A percentile compares a stretch with the other conserved stretches of the same genome.
Conservation (phyloP, 2,797 vertebrate genomes). For the Gadopsis marmoratus region DNA sequence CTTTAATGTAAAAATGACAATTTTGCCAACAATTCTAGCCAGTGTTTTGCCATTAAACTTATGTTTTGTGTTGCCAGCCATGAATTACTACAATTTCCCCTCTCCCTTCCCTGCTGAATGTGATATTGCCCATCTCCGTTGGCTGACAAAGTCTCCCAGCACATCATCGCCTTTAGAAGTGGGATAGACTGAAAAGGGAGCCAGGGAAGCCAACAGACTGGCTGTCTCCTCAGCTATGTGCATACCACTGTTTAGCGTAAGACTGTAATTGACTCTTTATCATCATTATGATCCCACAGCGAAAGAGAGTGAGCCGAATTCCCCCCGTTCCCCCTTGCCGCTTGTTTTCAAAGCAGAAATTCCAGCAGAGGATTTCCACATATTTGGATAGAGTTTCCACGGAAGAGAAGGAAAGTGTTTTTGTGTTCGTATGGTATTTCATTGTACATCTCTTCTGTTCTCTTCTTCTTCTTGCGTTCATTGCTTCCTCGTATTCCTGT, state of each 20-base stretch:
- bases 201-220: slow-evolving; percentile 72
- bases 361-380: slow-evolving; percentile 81
- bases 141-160: slow-evolving; percentile 58
- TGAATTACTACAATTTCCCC: slow-evolving; percentile 48
- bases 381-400: slow-evolving; percentile 78
- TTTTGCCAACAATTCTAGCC: slow-evolving; percentile 14
- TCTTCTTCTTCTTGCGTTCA: slow-evolving; percentile 6
- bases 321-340: slow-evolving; percentile 60
- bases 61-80: slow-evolving; percentile 24
- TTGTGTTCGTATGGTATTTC: slow-evolving; percentile 43
- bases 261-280: slow-evolving; percentile 82
- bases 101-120: slow-evolving; percentile 22
- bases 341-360: slow-evolving; percentile 79
- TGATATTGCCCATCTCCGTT: slow-evolving; percentile 33
- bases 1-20: slow-evolving; percentile 1
- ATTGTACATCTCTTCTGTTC: not conserved
- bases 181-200: slow-evolving; percentile 56
- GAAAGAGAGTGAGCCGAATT: slow-evolving; percentile 70
- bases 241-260: slow-evolving; percentile 79
- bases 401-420: slow-evolving; percentile 56
- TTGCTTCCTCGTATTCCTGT: slow-evolving; percentile 23
- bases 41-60: slow-evolving; percentile 39
- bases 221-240: slow-evolving; percentile 75
- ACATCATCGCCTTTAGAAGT: slow-evolving; percentile 59
- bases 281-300: slow-evolving; percentile 80